These are phyloP conservation scores for Theretra japonica DNA, from an alignment of 2,888 invertebrate species.

Conservation along the genomic window DNA sequence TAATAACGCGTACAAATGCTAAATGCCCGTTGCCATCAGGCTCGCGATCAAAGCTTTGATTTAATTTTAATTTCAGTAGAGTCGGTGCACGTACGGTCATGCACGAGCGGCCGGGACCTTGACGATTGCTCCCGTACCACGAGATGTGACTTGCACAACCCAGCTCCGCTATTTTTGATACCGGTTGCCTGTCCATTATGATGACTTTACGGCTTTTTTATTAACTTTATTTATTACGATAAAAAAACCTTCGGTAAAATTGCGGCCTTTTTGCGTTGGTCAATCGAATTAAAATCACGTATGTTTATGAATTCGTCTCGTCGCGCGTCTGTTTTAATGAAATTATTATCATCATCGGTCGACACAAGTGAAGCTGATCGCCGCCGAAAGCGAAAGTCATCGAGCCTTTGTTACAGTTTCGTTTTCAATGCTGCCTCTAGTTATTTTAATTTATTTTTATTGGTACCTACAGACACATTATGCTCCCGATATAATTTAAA, in stretches of 20 bases:
- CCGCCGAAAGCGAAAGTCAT: slow-evolving; percentile 12
- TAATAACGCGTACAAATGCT: slow-evolving; percentile 22
- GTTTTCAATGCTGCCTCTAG: slow-evolving; percentile 22
- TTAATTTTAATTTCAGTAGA: slow-evolving; percentile 60
- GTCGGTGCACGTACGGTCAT: slow-evolving; percentile 65
- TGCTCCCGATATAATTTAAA: slow-evolving; percentile 33
- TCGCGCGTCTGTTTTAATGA: slow-evolving; percentile 17
- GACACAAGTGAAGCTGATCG: slow-evolving; percentile 2
- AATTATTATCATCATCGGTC: neutral
- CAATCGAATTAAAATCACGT: slow-evolving; percentile 22
- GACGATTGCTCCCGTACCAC: slow-evolving; percentile 67
- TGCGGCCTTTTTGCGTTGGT: slow-evolving; percentile 23
- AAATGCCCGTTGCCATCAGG: slow-evolving; percentile 25
- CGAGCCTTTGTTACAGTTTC: slow-evolving; percentile 22
- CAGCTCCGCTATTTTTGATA: slow-evolving; percentile 68
- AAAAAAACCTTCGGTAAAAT: slow-evolving; percentile 27
- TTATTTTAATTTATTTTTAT: slow-evolving; percentile 31
- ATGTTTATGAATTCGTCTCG: slow-evolving; percentile 26
- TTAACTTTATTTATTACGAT: slow-evolving; percentile 40
- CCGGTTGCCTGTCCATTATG: slow-evolving; percentile 51
- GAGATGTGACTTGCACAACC: slow-evolving; percentile 80
- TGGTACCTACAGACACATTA: slow-evolving; percentile 16
- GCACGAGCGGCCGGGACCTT: slow-evolving; percentile 76
- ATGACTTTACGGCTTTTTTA: slow-evolving; percentile 53
- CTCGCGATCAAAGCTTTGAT: slow-evolving; percentile 37